Evolutionary conservation across 2,888 invertebrate species (phyloP), one percentile per base, ranked within the genome.

Genomic region (Himalopsyche anomala): DNA sequence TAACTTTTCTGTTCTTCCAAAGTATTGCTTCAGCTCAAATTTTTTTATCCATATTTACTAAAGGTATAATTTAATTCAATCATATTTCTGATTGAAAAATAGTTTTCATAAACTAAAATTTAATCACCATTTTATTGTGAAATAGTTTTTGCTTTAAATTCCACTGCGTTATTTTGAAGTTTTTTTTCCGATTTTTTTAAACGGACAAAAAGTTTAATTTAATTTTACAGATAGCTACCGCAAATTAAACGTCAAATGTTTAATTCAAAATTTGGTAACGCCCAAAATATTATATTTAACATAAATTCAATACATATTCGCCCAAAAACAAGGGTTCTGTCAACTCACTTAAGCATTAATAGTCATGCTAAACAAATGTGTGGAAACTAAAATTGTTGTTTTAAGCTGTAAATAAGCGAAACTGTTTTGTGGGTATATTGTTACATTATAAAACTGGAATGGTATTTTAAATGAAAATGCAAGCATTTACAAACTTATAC

Each of bases 301-400:
- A 19, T 6, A 11, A 62, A 62, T 62, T 62, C 62, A 62, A 62
- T 62, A 19, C 17, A 62, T 5, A 62, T 62, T 62, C 19, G 8
- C 28, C 19, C n/a, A 62, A 62, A 6, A 62, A 62, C 62, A 62
- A 62, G 62, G 62, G 62, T 62, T 62, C 19, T 62, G 11, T n/a
- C 2, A 62, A 62, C 28, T 19, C 12, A 19, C 9, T 1, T 2
- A 62, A 62, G 62, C 62, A 19, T 62, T 62, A 8, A 62, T 6
- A 6, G 19, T 62, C 6, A 28, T 28, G 4, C 19, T 62, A 56
- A 56, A 19, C 62, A 19, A 62, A 3, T 62, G 15, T 19, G 28
- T 19, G 19, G 62, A 62, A 19, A 62, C 19, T 62, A 8, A 51
- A 51, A 51, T 51, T 51, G 4, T 12, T 15, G 51, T 51, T 51